A percentile compares a stretch with the other conserved stretches of the same genome.
These are phyloP conservation scores for Aphidius colemani DNA, from an alignment of 2,888 invertebrate species.

Conservation along the genomic window DNA sequence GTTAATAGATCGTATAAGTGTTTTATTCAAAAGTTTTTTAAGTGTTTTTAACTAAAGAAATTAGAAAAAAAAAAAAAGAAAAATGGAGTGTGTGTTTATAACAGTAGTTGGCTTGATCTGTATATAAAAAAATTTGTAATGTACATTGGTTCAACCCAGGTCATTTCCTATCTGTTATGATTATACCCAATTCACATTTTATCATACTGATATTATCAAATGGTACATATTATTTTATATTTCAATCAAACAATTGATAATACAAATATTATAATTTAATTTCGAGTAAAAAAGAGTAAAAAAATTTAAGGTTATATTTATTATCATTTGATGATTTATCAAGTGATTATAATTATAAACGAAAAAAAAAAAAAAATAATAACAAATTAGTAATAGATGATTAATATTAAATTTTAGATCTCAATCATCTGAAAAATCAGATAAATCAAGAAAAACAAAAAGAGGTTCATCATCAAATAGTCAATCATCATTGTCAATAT, in stretches of 20 bases:
- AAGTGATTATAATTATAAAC: neutral
- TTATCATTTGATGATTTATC: conserved; percentile 32
- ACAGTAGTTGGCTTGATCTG: conserved; percentile 35
- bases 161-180: conserved; percentile 33
- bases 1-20: neutral
- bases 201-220: too few relatives aligned
- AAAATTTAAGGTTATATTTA: conserved; percentile 46
- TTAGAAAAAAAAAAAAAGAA: conserved; percentile 5
- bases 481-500: conserved; percentile 33
- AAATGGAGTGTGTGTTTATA: conserved; percentile 38
- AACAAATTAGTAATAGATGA: too few relatives aligned
- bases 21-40: neutral
- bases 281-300: neutral
- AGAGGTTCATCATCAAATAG: conserved; percentile 48
- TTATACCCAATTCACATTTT: too few relatives aligned
- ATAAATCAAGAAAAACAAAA: conserved; percentile 53
- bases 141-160: conserved; percentile 46
- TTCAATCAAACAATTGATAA: neutral
- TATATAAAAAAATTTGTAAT: conserved; percentile 36
- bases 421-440: conserved; percentile 60
- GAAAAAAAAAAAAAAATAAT: neutral
- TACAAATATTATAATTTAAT: neutral
- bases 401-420: conserved; percentile 48
- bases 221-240: too few relatives aligned
- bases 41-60: conserved; percentile 15